phyloP scores from a whole-genome alignment of 2,113 vertebrate genomes.

The Lichenostomus cassidix region DNA sequence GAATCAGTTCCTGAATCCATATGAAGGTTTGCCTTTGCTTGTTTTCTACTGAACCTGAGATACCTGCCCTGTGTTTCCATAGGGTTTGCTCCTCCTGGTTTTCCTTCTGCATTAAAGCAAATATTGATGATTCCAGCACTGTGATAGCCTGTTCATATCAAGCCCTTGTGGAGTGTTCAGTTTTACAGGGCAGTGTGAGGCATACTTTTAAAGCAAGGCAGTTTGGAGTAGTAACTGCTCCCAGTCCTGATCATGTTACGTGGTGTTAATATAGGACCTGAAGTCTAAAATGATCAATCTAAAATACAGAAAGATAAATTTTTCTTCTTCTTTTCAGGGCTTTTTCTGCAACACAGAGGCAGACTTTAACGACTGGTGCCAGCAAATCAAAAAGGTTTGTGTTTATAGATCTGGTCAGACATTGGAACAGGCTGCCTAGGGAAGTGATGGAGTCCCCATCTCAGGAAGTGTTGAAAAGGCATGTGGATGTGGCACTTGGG shows the following conservation, averaged over 20 bases:
- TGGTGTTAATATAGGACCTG: neutral
- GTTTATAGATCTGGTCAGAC: neutral
- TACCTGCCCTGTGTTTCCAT: neutral
- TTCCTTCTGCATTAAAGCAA: neutral
- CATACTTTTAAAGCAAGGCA: neutral
- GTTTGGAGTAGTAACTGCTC: neutral
- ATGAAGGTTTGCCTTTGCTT: neutral
- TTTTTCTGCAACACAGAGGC: slow-evolving; percentile 96
- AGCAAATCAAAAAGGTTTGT: slow-evolving; percentile 90
- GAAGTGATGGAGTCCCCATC: neutral
- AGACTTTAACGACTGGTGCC: slow-evolving; percentile 94
- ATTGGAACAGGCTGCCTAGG: neutral
- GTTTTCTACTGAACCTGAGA: neutral
- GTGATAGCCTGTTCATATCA: neutral
- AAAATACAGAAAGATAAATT: neutral
- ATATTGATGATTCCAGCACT: neutral
- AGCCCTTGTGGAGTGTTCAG: neutral
- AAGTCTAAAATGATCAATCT: neutral
- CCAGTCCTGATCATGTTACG: neutral
- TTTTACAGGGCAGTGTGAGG: neutral
- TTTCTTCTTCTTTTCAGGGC: slow-evolving; percentile 72
- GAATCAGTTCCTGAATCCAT: neutral
- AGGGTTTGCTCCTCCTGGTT: neutral
- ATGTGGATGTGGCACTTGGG: neutral
- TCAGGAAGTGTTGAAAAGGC: neutral